Evolutionary conservation across 2,113 vertebrate species (phyloP).

Genomic region (Colistium nudipinnis): DNA sequence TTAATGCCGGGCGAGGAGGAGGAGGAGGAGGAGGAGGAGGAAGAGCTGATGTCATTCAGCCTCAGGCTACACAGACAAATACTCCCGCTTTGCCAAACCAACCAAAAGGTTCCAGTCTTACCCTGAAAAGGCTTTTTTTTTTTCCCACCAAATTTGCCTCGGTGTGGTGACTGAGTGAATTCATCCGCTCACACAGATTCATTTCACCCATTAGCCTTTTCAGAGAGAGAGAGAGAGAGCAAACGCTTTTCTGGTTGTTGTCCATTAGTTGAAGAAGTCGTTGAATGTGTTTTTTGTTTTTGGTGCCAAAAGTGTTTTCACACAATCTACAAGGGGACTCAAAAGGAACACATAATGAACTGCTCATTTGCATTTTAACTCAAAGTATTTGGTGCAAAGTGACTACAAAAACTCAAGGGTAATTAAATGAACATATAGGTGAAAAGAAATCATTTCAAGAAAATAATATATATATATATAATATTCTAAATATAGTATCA

Average conservation of each 20-base stretch:
- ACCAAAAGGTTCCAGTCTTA: slow-evolving; percentile 37
- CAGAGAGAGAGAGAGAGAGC: not conserved
- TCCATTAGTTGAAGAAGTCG: not conserved
- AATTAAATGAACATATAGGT: too few relatives aligned
- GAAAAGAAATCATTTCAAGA: too few relatives aligned
- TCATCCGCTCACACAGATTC: not conserved
- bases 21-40: slow-evolving; percentile 52
- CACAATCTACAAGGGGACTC: not conserved
- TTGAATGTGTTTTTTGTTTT: not conserved
- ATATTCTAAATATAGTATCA: too few relatives aligned
- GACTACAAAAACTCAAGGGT: too few relatives aligned
- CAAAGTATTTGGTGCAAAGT: too few relatives aligned
- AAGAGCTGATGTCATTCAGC: slow-evolving; percentile 57
- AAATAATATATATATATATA: too few relatives aligned
- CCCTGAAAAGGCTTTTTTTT: slow-evolving; percentile 47
- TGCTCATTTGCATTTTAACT: not conserved
- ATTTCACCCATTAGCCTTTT: not conserved
- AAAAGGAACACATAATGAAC: too few relatives aligned
- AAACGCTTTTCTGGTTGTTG: not conserved
- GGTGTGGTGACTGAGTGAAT: slow-evolving; percentile 30
- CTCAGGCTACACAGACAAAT: slow-evolving; percentile 40
- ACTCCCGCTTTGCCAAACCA: slow-evolving; percentile 47
- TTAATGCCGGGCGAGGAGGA: slow-evolving; percentile 48
- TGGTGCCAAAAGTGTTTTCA: not conserved
- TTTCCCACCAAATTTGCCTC: slow-evolving; percentile 42